Evolutionary conservation across 1,140 invertebrate genomes (phyloP).

Genomic region (Coenobita brevimanus): DNA sequence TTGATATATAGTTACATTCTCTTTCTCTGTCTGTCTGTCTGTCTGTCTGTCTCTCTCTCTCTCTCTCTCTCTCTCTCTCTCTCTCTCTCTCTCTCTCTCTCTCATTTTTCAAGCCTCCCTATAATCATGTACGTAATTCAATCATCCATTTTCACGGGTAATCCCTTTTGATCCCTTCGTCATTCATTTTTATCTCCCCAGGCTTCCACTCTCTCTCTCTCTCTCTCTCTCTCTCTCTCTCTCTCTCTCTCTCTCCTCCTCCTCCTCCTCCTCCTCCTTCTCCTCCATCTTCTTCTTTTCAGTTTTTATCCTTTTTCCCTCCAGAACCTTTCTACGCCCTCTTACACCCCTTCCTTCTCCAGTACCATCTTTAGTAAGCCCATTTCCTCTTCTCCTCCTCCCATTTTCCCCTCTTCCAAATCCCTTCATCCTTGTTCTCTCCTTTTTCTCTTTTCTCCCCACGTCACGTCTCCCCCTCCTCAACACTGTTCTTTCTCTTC

Average conservation of each 20-base stretch:
- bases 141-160: not conserved
- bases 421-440: not conserved
- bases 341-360: not conserved
- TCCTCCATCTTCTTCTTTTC: not conserved
- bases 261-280: not conserved
- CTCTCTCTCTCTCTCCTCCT: slow-evolving; percentile 5
- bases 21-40: not conserved
- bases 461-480: no score
- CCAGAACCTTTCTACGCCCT: not conserved
- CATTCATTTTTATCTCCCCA: not conserved
- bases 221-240: slow-evolving; percentile 14
- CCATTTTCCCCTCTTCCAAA: not conserved
- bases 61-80: slow-evolving; percentile 14
- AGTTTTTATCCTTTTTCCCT: not conserved
- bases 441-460: not conserved
- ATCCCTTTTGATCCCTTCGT: not conserved
- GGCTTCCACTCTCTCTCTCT: not conserved
- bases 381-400: not conserved
- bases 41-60: not conserved
- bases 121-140: not conserved
- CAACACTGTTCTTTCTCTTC: no score
- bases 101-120: not conserved
- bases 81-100: slow-evolving; percentile 2
- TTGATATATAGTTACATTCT: not conserved
- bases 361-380: not conserved